These are phyloP conservation scores for Hyles lineata DNA, from an alignment of 2,888 invertebrate genomes.

Conservation along the genomic window DNA sequence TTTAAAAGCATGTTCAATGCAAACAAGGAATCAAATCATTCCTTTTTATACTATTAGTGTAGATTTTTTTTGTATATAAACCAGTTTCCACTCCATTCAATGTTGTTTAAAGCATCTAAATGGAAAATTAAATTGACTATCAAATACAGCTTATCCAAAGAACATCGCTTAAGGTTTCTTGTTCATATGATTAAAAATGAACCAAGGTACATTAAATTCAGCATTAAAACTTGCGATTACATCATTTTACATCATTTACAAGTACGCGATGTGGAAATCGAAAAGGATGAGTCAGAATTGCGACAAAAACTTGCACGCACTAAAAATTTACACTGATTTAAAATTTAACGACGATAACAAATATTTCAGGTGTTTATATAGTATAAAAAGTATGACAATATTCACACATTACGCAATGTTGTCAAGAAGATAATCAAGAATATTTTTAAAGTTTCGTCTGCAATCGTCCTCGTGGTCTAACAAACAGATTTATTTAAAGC, in stretches of 20 bases:
- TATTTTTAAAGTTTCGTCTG: constrained; percentile 34
- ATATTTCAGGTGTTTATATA: constrained; percentile 20
- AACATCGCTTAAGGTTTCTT: background rate
- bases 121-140: no score
- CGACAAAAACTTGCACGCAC: constrained; percentile 46
- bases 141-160: background rate
- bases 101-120: no score
- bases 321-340: constrained; percentile 36
- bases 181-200: constrained; percentile 40
- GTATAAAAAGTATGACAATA: constrained; percentile 18
- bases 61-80: no score
- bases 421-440: constrained; percentile 18
- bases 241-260: constrained; percentile 52
- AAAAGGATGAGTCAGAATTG: constrained; percentile 50
- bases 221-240: constrained; percentile 67
- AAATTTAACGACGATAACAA: constrained; percentile 25
- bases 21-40: no score
- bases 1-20: no score
- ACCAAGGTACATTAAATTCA: constrained; percentile 61
- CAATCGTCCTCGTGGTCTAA: constrained; percentile 34
- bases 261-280: constrained; percentile 47
- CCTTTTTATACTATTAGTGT: no score
- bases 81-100: no score
- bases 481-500: constrained; percentile 55
- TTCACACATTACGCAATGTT: constrained; percentile 19